Percentiles rank a stretch among this genome's conserved stretches.
These are phyloP conservation scores for Digitonthophagus gazella DNA, from an alignment of 2,888 invertebrate genomes.

Conservation along the genomic window DNA sequence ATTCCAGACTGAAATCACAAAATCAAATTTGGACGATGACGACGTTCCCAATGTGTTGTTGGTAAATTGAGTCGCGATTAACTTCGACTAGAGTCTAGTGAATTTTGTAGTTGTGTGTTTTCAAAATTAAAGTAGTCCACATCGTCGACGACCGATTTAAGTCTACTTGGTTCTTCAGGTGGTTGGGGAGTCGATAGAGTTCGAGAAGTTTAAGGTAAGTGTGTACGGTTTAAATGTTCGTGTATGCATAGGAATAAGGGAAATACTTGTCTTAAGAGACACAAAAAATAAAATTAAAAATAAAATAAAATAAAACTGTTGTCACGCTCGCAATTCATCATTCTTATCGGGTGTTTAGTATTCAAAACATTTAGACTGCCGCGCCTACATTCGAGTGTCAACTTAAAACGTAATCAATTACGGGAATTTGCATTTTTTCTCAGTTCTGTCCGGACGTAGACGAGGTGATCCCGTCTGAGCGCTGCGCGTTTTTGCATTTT, in stretches of 20 bases:
- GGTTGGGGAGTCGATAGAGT: background rate
- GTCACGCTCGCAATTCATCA: constrained; percentile 10
- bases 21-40: too few species aligned
- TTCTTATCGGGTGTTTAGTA: constrained; percentile 15
- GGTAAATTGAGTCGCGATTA: background rate
- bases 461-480: background rate
- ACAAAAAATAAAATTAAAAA: background rate
- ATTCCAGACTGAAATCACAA: background rate
- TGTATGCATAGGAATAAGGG: background rate
- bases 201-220: background rate
- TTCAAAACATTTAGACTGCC: constrained; percentile 10
- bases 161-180: background rate
- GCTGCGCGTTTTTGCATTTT: background rate
- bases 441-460: background rate
- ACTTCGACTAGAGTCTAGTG: too few species aligned
- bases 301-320: background rate
- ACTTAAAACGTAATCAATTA: constrained; percentile 17
- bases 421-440: constrained; percentile 13
- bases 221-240: background rate
- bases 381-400: constrained; percentile 9
- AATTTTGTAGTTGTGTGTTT: too few species aligned
- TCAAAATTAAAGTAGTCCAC: too few species aligned
- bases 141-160: too few species aligned
- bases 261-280: background rate
- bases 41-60: background rate